Conservation (phyloP, 2,797 vertebrate species). For the Scolopax bukidnonensis region DNA sequence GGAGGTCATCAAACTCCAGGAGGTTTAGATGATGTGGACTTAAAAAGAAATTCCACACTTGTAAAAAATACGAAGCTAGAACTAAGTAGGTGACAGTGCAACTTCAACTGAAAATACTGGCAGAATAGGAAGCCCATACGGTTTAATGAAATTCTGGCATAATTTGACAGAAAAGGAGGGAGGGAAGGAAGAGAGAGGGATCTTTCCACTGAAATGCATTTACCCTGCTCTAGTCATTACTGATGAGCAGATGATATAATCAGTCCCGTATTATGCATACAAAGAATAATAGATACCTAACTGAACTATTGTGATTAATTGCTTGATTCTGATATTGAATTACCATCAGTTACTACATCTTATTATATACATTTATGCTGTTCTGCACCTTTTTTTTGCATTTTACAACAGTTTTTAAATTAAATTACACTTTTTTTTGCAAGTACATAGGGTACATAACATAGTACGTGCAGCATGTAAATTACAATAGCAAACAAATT, state of each 20-base stretch:
- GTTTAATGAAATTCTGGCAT: background rate
- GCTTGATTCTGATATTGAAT: constrained; percentile 31
- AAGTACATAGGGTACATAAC: background rate
- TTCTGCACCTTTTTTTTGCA: background rate
- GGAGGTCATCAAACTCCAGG: background rate
- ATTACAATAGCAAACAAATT: constrained; percentile 23
- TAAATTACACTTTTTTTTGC: constrained; percentile 1
- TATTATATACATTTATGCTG: background rate
- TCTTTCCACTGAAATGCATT: background rate
- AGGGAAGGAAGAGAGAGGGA: background rate
- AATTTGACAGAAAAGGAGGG: background rate
- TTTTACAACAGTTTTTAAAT: constrained; percentile 21
- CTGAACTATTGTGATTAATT: background rate
- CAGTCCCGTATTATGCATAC: background rate
- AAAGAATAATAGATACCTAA: background rate
- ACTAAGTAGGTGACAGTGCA: background rate
- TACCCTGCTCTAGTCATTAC: background rate
- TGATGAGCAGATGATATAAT: background rate
- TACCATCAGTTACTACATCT: background rate
- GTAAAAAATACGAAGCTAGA: background rate
- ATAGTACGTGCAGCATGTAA: background rate
- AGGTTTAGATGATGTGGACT: background rate
- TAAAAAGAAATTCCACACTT: background rate
- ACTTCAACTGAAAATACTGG: background rate
- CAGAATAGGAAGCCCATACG: background rate